phyloP scores from a whole-genome alignment of 92 coral and sea anemone genomes.

The Phenganax subtilis region DNA sequence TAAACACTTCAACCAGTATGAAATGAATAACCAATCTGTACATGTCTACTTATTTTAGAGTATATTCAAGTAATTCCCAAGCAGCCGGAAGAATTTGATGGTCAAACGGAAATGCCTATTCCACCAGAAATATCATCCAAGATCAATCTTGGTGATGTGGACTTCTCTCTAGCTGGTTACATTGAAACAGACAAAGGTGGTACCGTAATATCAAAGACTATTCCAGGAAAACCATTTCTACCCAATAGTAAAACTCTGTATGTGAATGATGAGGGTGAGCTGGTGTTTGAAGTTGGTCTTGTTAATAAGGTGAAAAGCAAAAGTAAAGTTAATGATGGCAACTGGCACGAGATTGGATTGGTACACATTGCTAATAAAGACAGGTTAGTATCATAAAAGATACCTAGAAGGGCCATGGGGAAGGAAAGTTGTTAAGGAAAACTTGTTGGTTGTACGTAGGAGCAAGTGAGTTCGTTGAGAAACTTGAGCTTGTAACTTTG shows the following conservation, averaged over 20 bases:
- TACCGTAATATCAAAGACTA: constrained; percentile 28
- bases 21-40: no score
- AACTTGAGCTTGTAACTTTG: no score
- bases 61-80: constrained; percentile 19
- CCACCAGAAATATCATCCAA: constrained; percentile 8
- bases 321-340: constrained; percentile 25
- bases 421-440: background rate
- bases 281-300: constrained; percentile 31
- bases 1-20: no score
- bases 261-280: constrained; percentile 1
- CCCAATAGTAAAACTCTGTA: constrained; percentile 32
- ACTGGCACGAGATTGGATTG: constrained; percentile 38
- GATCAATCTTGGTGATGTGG: constrained; percentile 32
- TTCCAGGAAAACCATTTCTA: constrained; percentile 17
- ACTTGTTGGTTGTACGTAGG: no score
- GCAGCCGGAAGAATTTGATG: constrained; percentile 6
- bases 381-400: constrained; percentile 4
- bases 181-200: constrained; percentile 32
- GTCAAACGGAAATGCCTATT: background rate
- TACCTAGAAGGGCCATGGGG: background rate
- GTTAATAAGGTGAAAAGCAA: constrained; percentile 16
- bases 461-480: no score
- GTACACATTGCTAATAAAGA: constrained; percentile 32
- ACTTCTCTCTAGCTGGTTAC: constrained; percentile 37
- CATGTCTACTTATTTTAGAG: background rate